These are phyloP conservation scores for Augochlora pura DNA, from an alignment of 1,140 invertebrate species.

Conservation along the genomic window DNA sequence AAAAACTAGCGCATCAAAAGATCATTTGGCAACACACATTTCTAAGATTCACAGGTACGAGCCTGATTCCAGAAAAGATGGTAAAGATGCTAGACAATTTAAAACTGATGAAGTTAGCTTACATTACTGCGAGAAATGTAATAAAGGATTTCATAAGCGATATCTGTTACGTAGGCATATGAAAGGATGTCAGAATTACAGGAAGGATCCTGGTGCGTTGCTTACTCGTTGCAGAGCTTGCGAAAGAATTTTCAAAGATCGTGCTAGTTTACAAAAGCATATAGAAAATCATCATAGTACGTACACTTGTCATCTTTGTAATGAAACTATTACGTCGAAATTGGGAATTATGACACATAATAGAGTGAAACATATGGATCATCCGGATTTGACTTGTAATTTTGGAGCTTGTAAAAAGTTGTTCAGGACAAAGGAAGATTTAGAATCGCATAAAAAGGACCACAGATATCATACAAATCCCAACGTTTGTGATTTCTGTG, in stretches of 20 bases:
- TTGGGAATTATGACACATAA: constrained; percentile 83
- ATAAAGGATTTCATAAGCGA: constrained; percentile 81
- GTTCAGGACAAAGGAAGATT: constrained; percentile 81
- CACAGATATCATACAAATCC: constrained; percentile 78
- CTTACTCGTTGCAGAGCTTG: constrained; percentile 81
- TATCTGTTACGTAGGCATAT: constrained; percentile 81
- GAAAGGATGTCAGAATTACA: constrained; percentile 81
- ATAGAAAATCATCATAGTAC: constrained; percentile 82
- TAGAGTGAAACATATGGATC: constrained; percentile 81
- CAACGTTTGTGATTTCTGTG: constrained; percentile 83
- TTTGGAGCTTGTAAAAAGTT: constrained; percentile 80
- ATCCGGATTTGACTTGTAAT: constrained; percentile 80
- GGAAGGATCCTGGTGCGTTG: constrained; percentile 79
- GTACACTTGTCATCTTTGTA: constrained; percentile 82
- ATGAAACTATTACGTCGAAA: constrained; percentile 80
- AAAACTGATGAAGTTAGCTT: constrained; percentile 77
- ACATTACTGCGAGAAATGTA: constrained; percentile 81
- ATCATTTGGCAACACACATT: constrained; percentile 82
- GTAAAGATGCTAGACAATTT: constrained; percentile 32
- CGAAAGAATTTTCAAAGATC: constrained; percentile 82
- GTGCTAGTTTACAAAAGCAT: constrained; percentile 81
- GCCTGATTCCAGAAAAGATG: constrained; percentile 69
- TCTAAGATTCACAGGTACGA: constrained; percentile 82
- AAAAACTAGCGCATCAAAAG: constrained; percentile 83
- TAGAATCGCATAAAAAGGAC: constrained; percentile 80